Base-by-base conservation (phyloP, 2,113 vertebrate species). In the Hassar affinis region DNA sequence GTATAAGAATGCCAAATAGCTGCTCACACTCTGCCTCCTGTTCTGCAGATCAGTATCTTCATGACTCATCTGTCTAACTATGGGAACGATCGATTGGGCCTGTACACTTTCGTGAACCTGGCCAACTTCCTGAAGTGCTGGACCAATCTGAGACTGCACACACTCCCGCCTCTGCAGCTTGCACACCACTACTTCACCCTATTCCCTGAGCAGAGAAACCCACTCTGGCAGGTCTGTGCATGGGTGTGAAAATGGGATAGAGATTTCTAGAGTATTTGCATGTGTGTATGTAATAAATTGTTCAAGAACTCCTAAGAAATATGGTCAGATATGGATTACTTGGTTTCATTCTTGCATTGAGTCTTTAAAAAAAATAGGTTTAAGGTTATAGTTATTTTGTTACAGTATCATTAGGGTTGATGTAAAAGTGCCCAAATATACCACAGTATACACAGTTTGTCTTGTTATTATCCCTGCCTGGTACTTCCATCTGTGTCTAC, bases 31-130 rank as follows among this genome's bases (percentile, higher is more conserved):
- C 30, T 51, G n/a, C 74, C 4, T 54, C 18, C 30, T 42, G 51
- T 62, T 76, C 35, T 81, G 27, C 89, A 98, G 97, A 96, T 99
- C 75, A 98, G 97, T 90, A 96, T 99, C 92, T 99, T 98, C 90
- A 99, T 99, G 97, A 99, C 97, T 4, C 97, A 99, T 91, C 89
- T 99, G 87, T 98, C 97, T 1, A 99, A 99, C 92, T 99, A 99
- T 0, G 98, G 98, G 18, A 99, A 99, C 0, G 98, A 99, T 86
- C 96, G 96, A 8, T 92, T 99, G 90, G 97, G 97, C 9, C 90
- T 98, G 4, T 98, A 99, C 89, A 98, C 97, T 0, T 99, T 99
- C 49, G 96, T 96, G 57, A 97, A 98, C 82, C 92, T 99, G 92
- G 96, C 96, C 85, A 97, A 96, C 89, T 99, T 99, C 79, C 92